These are phyloP conservation scores for Parazoanthus swiftii DNA, from an alignment of 92 coral and sea anemone species.

Conservation along the genomic window DNA sequence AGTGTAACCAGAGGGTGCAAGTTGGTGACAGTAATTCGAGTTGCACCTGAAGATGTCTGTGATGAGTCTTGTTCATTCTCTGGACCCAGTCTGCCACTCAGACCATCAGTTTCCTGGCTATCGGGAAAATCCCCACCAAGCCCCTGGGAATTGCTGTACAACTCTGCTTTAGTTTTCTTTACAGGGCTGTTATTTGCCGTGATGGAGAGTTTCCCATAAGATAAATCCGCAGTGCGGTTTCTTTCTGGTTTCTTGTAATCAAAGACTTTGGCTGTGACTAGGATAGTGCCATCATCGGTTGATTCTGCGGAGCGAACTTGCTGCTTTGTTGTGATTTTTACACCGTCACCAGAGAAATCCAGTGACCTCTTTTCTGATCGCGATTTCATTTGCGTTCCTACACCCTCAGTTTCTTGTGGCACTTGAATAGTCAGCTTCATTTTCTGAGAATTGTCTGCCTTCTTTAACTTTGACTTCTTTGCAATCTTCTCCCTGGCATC, in stretches of 20 bases:
- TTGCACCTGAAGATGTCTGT: conserved; percentile 37
- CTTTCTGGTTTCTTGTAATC: conserved; percentile 46
- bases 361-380: conserved; percentile 34
- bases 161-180: background rate
- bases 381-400: background rate
- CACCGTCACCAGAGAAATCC: conserved; percentile 57
- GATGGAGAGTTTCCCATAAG: conserved; percentile 38
- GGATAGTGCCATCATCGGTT: conserved; percentile 20
- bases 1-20: conserved; percentile 77
- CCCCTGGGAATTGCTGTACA: background rate
- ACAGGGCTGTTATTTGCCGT: conserved; percentile 23
- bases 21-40: conserved; percentile 77
- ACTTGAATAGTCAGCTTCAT: conserved; percentile 49
- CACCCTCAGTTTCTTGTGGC: background rate
- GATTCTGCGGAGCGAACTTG: conserved; percentile 24
- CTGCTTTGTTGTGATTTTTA: conserved; percentile 68
- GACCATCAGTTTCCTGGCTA: conserved; percentile 34
- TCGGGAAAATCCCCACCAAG: conserved; percentile 15
- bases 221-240: conserved; percentile 35
- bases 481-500: conserved; percentile 77
- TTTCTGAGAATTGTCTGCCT: conserved; percentile 39
- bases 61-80: conserved; percentile 42
- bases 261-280: conserved; percentile 30
- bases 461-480: conserved; percentile 39
- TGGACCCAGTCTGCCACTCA: conserved; percentile 61